Percentiles rank a stretch among this genome's conserved stretches.
Conservation (phyloP, 1,140 invertebrate species). For the Nymphalis io region DNA sequence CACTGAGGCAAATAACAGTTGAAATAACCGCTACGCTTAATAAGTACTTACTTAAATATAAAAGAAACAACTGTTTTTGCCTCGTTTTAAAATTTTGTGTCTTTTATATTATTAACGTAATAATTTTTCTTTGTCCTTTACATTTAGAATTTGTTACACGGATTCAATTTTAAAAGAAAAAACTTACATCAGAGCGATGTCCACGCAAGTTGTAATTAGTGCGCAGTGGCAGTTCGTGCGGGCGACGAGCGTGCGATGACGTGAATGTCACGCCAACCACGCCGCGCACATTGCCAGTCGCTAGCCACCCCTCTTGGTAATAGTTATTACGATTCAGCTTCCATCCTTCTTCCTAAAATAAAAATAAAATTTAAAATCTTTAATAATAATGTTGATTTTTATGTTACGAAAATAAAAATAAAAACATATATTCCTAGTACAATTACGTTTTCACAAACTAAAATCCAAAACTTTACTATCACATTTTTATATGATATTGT, state of each 20-base stretch:
- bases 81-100: neutral
- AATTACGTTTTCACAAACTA: too few species aligned
- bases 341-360: constrained; percentile 91
- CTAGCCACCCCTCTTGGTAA: constrained; percentile 99
- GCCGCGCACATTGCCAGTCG: constrained; percentile 95
- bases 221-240: constrained; percentile 90
- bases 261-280: constrained; percentile 98
- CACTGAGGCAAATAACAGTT: neutral
- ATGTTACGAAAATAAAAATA: too few species aligned
- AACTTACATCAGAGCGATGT: constrained; percentile 94
- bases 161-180: too few species aligned
- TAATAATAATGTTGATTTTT: too few species aligned
- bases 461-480: too few species aligned
- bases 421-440: too few species aligned
- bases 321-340: constrained; percentile 97
- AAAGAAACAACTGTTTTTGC: neutral
- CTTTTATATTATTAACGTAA: too few species aligned
- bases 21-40: neutral
- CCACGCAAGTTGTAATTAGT: constrained; percentile 99
- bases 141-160: too few species aligned
- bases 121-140: too few species aligned
- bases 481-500: too few species aligned
- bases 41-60: neutral
- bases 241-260: constrained; percentile 92
- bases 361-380: constrained; percentile 15